phyloP scores from a whole-genome alignment of 2,888 invertebrate genomes.

The Amblyteles armatorius region DNA sequence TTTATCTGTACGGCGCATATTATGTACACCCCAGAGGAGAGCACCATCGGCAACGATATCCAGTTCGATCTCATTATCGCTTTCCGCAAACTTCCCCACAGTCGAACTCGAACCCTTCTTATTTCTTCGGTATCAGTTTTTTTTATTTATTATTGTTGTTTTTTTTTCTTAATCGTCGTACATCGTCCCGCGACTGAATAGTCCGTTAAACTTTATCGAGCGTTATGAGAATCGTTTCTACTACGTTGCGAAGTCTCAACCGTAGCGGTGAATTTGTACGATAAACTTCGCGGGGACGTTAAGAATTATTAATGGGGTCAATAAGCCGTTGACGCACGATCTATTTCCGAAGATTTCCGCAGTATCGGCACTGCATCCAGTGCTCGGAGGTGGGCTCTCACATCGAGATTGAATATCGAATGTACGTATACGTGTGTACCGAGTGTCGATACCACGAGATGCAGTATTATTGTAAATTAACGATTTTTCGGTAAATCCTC shows the following conservation, averaged over 20 bases:
- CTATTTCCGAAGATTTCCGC: constrained; percentile 8
- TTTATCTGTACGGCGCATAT: constrained; percentile 16
- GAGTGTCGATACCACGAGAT: background rate
- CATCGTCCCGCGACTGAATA: background rate
- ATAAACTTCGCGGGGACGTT: constrained; percentile 51
- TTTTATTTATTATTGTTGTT: background rate
- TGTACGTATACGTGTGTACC: constrained; percentile 1
- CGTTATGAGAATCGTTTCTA: background rate
- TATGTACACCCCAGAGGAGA: constrained; percentile 4
- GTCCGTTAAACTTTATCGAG: constrained; percentile 3
- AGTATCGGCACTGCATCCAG: background rate
- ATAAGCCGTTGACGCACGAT: constrained; percentile 61
- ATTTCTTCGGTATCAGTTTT: background rate
- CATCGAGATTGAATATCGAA: constrained; percentile 8
- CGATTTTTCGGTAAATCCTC: constrained; percentile 8
- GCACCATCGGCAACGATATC: constrained; percentile 30
- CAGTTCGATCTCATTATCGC: constrained; percentile 48
- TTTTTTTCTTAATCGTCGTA: background rate
- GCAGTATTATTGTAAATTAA: constrained; percentile 44
- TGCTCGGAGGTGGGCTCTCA: background rate
- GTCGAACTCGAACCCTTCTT: background rate
- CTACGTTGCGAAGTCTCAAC: background rate
- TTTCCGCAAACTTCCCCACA: background rate
- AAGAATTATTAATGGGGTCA: constrained; percentile 58
- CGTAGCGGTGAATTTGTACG: constrained; percentile 44